Evolutionary conservation across 1,140 invertebrate species (phyloP).

Genomic region (Thalassaphorura encarpata): DNA sequence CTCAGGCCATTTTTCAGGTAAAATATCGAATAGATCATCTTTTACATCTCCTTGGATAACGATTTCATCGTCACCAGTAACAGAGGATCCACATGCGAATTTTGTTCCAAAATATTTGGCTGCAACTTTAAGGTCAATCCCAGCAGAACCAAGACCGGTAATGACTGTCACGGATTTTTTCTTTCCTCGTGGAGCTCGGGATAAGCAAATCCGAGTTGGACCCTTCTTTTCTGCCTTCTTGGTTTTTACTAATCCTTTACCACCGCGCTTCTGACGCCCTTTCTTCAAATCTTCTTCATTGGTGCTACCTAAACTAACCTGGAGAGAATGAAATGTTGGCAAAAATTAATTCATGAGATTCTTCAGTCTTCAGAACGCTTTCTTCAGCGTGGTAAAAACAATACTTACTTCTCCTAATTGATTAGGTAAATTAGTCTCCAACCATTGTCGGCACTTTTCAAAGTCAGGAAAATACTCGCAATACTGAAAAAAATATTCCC

Average conservation of each 20-base stretch:
- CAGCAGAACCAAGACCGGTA: slow-evolving; percentile 76
- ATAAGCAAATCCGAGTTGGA: slow-evolving; percentile 67
- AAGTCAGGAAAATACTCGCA: slow-evolving; percentile 97
- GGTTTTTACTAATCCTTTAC: slow-evolving; percentile 75
- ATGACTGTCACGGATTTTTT: slow-evolving; percentile 97
- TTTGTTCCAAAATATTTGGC: slow-evolving; percentile 95
- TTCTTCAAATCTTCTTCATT: slow-evolving; percentile 83
- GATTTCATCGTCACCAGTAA: slow-evolving; percentile 97
- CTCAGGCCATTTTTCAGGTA: slow-evolving; percentile 95
- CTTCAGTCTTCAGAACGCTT: not conserved
- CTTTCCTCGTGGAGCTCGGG: slow-evolving; percentile 87
- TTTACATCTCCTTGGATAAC: slow-evolving; percentile 98
- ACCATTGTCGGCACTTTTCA: slow-evolving; percentile 94
- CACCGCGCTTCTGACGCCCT: slow-evolving; percentile 69
- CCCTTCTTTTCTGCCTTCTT: slow-evolving; percentile 71
- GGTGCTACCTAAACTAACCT: slow-evolving; percentile 45
- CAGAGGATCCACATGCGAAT: slow-evolving; percentile 97
- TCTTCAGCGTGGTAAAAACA: not conserved
- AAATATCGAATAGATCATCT: slow-evolving; percentile 92
- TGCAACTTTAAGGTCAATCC: slow-evolving; percentile 97
- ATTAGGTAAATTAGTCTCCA: slow-evolving; percentile 84
- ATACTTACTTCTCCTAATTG: slow-evolving; percentile 71
- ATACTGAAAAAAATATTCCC: slow-evolving; percentile 58
- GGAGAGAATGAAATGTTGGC: not conserved
- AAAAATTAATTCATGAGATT: not conserved